phyloP scores from a whole-genome alignment of 2,113 vertebrate genomes.

The Boulengeromyrus knoepffleri region DNA sequence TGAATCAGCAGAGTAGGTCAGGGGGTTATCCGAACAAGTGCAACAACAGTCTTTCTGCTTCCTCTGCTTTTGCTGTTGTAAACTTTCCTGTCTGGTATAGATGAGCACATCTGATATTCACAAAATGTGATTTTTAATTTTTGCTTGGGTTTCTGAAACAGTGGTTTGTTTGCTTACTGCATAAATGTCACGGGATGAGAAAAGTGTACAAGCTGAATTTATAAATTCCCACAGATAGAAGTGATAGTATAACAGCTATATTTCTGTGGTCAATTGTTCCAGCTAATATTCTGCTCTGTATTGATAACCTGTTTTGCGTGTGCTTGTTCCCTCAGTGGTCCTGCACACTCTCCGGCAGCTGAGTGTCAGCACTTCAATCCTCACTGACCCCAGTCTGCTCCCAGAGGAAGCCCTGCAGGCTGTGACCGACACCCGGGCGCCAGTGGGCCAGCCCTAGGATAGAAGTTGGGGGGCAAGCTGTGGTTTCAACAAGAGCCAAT shows the following conservation, averaged over 20 bases:
- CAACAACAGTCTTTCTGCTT: neutral
- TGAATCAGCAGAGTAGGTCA: neutral
- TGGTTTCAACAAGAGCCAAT: neutral
- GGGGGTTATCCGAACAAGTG: neutral
- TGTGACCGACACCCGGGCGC: conserved; percentile 41
- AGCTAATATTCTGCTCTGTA: neutral
- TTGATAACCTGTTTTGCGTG: neutral
- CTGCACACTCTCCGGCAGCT: conserved; percentile 78
- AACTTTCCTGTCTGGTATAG: neutral
- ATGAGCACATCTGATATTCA: neutral
- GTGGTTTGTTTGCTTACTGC: neutral
- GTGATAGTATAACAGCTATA: neutral
- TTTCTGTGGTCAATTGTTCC: neutral
- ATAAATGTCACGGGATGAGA: neutral
- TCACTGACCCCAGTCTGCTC: conserved; percentile 72
- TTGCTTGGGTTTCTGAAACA: neutral
- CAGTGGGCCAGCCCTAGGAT: conserved; percentile 53
- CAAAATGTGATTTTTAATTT: neutral
- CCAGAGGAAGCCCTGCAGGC: conserved; percentile 78
- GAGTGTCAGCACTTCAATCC: conserved; percentile 79
- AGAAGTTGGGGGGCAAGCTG: neutral
- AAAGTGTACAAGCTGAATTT: neutral
- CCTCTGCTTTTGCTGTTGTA: neutral
- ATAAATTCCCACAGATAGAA: neutral
- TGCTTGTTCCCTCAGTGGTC: conserved; percentile 63